Percentiles rank a stretch among this genome's conserved stretches.
Evolutionary conservation across 1,140 invertebrate genomes (phyloP).

Genomic region (Magallana angulata): DNA sequence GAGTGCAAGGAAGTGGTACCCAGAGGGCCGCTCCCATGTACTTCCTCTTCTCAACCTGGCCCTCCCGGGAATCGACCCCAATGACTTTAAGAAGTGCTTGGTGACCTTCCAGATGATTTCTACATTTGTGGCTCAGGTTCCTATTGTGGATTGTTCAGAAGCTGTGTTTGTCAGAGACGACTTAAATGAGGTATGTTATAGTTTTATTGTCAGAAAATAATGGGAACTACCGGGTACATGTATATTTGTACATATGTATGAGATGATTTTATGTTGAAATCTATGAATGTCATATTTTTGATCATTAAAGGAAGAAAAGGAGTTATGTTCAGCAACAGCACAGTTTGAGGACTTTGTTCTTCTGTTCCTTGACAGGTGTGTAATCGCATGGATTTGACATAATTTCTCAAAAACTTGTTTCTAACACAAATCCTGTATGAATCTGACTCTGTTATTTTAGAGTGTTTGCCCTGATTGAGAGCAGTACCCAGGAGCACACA

Average conservation of each 20-base stretch:
- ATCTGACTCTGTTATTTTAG: slow-evolving; percentile 55
- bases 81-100: slow-evolving; percentile 91
- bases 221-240: too few species aligned
- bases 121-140: slow-evolving; percentile 87
- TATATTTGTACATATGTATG: too few species aligned
- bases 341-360: slow-evolving; percentile 93
- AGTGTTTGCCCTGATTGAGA: slow-evolving; percentile 75
- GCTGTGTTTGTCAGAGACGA: slow-evolving; percentile 85
- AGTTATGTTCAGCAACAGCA: slow-evolving; percentile 89
- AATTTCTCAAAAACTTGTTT: too few species aligned
- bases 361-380: slow-evolving; percentile 88
- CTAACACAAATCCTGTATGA: neutral
- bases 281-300: too few species aligned
- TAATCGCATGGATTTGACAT: too few species aligned
- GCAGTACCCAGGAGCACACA: slow-evolving; percentile 72
- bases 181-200: slow-evolving; percentile 84
- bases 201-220: too few species aligned
- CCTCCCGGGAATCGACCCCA: slow-evolving; percentile 93
- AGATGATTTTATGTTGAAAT: too few species aligned
- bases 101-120: slow-evolving; percentile 88
- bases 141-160: slow-evolving; percentile 90
- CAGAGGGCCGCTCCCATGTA: slow-evolving; percentile 89
- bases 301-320: slow-evolving; percentile 83
- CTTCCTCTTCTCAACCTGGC: slow-evolving; percentile 89
- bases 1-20: slow-evolving; percentile 81